Evolutionary conservation across 2,797 vertebrate genomes (phyloP).

Genomic region (Tragelaphus oryx): DNA sequence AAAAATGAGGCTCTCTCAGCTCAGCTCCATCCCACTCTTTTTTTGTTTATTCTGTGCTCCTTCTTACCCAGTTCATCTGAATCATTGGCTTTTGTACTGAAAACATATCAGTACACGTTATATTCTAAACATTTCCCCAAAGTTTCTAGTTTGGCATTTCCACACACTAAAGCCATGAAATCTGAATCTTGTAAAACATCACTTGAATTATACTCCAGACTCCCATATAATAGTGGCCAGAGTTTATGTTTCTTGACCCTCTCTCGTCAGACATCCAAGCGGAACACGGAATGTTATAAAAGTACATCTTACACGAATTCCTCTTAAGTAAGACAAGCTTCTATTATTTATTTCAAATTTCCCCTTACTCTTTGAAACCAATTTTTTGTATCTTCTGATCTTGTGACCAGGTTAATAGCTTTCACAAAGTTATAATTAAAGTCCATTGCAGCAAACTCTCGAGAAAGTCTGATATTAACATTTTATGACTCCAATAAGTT

Average conservation of each 20-base stretch:
- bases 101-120: background rate
- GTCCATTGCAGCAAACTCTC: background rate
- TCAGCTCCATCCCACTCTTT: background rate
- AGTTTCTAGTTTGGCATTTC: slow-evolving; percentile 66
- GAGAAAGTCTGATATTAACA: slow-evolving; percentile 2
- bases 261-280: slow-evolving; percentile 14
- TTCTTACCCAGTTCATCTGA: background rate
- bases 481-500: background rate
- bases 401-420: background rate
- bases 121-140: slow-evolving; percentile 38
- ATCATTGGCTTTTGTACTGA: background rate
- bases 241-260: slow-evolving; percentile 57
- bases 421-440: slow-evolving; percentile 32
- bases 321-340: slow-evolving; percentile 17
- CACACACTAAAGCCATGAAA: slow-evolving; percentile 54
- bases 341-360: slow-evolving; percentile 53
- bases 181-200: slow-evolving; percentile 66
- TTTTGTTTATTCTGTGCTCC: background rate
- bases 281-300: background rate
- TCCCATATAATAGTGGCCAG: slow-evolving; percentile 38
- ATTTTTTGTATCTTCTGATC: slow-evolving; percentile 33
- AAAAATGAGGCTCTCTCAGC: background rate
- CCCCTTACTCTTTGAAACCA: slow-evolving; percentile 37
- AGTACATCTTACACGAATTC: slow-evolving; percentile 17
- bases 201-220: slow-evolving; percentile 57